phyloP scores from a whole-genome alignment of 2,797 vertebrate genomes.

The Dryobates pubescens region DNA sequence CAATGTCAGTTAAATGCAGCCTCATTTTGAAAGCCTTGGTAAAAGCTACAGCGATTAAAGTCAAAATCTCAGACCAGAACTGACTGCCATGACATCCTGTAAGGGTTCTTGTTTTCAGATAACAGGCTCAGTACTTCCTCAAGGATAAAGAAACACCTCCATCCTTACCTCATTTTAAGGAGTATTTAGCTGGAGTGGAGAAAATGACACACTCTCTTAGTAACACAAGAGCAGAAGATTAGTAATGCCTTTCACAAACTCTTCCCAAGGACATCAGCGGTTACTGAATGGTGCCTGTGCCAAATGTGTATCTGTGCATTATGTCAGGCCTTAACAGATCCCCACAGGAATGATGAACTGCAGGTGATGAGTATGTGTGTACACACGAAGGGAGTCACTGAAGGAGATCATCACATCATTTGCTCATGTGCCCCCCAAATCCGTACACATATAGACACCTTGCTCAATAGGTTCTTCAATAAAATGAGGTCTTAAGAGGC shows the following conservation, averaged over 20 bases:
- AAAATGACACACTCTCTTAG: neutral
- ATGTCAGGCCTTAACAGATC: neutral
- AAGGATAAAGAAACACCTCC: neutral
- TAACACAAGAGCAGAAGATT: neutral
- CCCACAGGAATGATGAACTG: neutral
- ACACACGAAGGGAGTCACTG: neutral
- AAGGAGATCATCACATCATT: neutral
- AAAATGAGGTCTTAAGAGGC: neutral
- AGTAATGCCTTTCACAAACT: neutral
- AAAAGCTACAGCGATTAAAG: neutral
- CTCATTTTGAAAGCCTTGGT: neutral
- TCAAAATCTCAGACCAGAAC: neutral
- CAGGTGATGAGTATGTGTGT: neutral
- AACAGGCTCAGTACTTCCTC: neutral
- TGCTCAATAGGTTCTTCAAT: neutral
- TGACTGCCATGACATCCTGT: rapidly evolving
- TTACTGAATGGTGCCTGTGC: neutral
- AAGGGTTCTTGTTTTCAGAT: neutral
- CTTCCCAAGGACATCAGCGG: neutral
- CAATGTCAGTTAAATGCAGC: neutral
- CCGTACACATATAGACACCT: neutral
- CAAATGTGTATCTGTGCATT: neutral
- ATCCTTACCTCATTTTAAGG: neutral
- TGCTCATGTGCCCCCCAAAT: neutral
- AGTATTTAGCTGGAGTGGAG: neutral